Conservation (phyloP, 1,140 invertebrate genomes). For the Varroa destructor region DNA sequence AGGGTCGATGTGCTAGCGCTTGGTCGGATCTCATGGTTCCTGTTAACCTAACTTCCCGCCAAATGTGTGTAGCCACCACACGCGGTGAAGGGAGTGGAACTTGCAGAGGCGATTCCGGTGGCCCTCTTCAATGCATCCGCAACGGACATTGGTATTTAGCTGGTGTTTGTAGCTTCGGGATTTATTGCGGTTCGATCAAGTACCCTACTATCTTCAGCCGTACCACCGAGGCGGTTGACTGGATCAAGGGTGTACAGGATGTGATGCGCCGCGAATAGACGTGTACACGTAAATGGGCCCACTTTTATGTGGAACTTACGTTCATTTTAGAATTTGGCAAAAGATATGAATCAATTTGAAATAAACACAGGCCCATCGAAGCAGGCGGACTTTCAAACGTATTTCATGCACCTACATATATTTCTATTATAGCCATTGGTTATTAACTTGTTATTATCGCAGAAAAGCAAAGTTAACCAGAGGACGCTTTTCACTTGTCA, state of each 20-base stretch:
- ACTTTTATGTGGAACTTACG: too few species aligned
- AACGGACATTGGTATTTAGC: neutral
- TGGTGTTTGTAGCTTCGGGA: neutral
- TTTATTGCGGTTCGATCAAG: neutral
- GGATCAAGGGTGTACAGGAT: neutral
- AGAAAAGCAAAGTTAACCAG: too few species aligned
- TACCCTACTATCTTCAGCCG: neutral
- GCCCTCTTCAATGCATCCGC: neutral
- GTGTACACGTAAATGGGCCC: too few species aligned
- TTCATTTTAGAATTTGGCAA: too few species aligned
- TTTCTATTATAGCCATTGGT: too few species aligned
- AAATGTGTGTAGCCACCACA: neutral
- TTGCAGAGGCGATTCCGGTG: conserved; percentile 2
- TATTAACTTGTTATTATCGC: too few species aligned
- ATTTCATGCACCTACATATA: too few species aligned
- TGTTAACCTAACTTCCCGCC: neutral
- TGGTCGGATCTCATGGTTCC: neutral
- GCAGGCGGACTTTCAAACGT: too few species aligned
- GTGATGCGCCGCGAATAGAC: neutral
- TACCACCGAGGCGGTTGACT: neutral
- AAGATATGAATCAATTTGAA: too few species aligned
- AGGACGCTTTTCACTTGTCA: too few species aligned
- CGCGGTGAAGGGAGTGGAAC: neutral
- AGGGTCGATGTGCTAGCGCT: neutral
- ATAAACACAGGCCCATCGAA: too few species aligned